phyloP scores from a whole-genome alignment of 92 coral and sea anemone species.

The Parazoanthus darwini region DNA sequence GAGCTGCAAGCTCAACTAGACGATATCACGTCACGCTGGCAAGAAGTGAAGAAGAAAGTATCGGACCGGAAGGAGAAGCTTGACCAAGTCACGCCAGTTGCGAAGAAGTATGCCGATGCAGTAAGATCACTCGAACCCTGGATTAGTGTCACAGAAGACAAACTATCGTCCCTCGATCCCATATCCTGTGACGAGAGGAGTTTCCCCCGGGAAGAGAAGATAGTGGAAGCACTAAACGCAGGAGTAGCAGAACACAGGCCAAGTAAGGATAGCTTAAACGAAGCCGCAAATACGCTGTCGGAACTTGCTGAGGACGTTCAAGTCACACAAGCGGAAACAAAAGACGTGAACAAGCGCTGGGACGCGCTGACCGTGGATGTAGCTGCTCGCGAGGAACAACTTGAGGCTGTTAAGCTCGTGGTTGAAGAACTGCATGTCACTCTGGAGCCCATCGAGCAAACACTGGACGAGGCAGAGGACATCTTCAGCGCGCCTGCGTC shows the following conservation, averaged over 20 bases:
- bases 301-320: conserved; percentile 87
- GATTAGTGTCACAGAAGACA: conserved; percentile 79
- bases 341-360: conserved; percentile 93
- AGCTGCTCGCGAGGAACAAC: conserved; percentile 66
- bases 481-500: conserved; percentile 69
- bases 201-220: conserved; percentile 76
- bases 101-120: conserved; percentile 68
- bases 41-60: conserved; percentile 64
- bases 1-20: conserved; percentile 69
- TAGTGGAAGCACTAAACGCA: conserved; percentile 53
- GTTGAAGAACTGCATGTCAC: conserved; percentile 65
- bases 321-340: conserved; percentile 89
- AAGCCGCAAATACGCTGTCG: conserved; percentile 56
- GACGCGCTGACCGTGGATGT: conserved; percentile 69
- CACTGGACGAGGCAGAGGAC: conserved; percentile 77
- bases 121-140: conserved; percentile 76
- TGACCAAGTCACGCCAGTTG: conserved; percentile 75
- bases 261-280: conserved; percentile 60
- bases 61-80: conserved; percentile 73
- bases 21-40: conserved; percentile 80
- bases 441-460: conserved; percentile 81
- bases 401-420: conserved; percentile 65
- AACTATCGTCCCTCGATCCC: conserved; percentile 76
- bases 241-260: conserved; percentile 71
- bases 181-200: conserved; percentile 84